Percentiles rank a stretch among this genome's conserved stretches.
Conservation (phyloP, 1,140 invertebrate genomes). For the Drosophila kurseongensis region DNA sequence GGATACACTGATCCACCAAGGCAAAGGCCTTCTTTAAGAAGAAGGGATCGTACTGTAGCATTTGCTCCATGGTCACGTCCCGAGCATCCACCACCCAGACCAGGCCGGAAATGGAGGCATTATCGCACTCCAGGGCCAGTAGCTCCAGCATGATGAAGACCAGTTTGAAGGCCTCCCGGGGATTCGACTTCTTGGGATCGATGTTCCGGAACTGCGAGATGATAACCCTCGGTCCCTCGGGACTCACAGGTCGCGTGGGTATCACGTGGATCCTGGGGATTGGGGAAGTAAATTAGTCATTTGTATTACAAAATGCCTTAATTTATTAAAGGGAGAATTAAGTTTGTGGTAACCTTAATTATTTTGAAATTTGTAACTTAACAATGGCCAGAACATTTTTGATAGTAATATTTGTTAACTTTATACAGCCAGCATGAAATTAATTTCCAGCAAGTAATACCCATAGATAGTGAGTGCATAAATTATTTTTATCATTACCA, state of each 20-base stretch:
- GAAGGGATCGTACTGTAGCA: constrained; percentile 73
- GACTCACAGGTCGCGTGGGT: constrained; percentile 46
- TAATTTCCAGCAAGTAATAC: constrained; percentile 1
- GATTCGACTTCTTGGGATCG: constrained; percentile 67
- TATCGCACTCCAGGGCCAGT: constrained; percentile 70
- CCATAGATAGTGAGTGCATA: constrained; percentile 12
- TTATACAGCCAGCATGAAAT: not conserved
- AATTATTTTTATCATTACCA: not conserved
- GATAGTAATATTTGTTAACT: not conserved
- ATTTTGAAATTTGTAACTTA: no score
- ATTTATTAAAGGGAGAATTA: not conserved
- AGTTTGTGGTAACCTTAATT: no score
- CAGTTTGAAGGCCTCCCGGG: constrained; percentile 72
- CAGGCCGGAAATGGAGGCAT: constrained; percentile 56
- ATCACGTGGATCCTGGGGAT: constrained; percentile 66
- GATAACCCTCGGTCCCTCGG: constrained; percentile 58
- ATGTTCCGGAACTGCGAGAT: constrained; percentile 73
- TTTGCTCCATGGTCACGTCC: constrained; percentile 72
- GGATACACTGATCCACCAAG: constrained; percentile 67
- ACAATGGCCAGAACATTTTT: not conserved
- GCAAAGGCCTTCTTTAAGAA: constrained; percentile 65
- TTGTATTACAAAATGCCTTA: no score
- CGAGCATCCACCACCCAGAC: constrained; percentile 64
- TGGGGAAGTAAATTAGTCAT: not conserved
- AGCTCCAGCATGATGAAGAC: constrained; percentile 72